A percentile compares a stretch with the other conserved stretches of the same genome.
Evolutionary conservation across 2,797 vertebrate species (phyloP).

Genomic region (Poliocrania exsul): DNA sequence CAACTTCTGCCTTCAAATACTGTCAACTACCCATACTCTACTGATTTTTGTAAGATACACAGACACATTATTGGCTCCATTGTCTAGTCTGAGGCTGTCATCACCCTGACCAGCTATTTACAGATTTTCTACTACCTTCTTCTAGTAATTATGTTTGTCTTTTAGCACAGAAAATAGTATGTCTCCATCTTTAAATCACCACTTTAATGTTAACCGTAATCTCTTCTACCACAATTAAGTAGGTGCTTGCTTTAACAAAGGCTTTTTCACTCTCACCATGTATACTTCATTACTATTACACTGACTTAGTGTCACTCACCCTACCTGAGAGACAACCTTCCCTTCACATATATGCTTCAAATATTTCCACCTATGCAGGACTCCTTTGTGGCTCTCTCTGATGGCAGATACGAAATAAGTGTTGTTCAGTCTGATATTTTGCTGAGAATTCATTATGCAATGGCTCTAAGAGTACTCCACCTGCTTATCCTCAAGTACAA

Average conservation of each 20-base stretch:
- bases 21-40: neutral
- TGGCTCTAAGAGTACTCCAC: neutral
- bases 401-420: neutral
- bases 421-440: neutral
- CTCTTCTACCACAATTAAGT: neutral
- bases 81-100: neutral
- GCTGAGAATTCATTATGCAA: neutral
- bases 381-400: neutral
- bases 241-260: neutral
- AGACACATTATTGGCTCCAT: neutral
- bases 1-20: neutral
- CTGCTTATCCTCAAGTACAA: neutral
- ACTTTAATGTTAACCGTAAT: neutral
- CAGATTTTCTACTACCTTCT: neutral
- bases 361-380: neutral
- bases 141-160: neutral
- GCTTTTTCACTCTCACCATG: neutral
- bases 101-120: neutral
- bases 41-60: neutral
- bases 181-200: neutral
- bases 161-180: neutral
- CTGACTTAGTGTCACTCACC: neutral
- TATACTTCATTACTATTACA: neutral
- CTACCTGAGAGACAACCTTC: neutral
- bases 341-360: neutral